A percentile compares a stretch with the other conserved stretches of the same genome.
phyloP scores from a whole-genome alignment of 2,888 invertebrate species.

The Parnassius mnemosyne region DNA sequence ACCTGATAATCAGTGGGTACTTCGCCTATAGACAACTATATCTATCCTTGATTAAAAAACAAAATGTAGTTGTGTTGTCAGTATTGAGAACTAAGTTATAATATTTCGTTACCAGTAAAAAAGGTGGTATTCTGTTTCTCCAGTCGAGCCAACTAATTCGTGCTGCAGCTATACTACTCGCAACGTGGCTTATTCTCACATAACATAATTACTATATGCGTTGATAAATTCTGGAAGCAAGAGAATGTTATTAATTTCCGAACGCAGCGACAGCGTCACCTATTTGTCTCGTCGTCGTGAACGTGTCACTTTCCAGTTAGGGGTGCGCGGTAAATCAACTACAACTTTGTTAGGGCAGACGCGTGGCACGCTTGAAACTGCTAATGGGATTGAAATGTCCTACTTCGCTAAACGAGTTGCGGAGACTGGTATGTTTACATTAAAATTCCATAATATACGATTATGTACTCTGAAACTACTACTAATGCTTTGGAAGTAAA shows the following conservation, averaged over 20 bases:
- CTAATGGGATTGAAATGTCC: constrained; percentile 52
- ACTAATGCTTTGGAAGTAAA: too few relatives aligned
- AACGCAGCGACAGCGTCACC: constrained; percentile 13
- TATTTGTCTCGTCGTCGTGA: constrained; percentile 17
- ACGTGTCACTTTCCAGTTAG: constrained; percentile 11
- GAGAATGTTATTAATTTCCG: constrained; percentile 13
- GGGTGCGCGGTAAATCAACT: constrained; percentile 17
- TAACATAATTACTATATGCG: neutral
- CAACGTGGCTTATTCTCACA: neutral
- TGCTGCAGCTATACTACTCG: too few relatives aligned
- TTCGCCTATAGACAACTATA: too few relatives aligned
- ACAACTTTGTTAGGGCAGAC: constrained; percentile 35
- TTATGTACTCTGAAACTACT: too few relatives aligned
- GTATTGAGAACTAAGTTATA: too few relatives aligned
- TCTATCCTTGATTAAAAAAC: too few relatives aligned
- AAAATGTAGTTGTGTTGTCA: too few relatives aligned
- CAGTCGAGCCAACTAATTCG: too few relatives aligned
- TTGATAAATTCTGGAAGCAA: constrained; percentile 6
- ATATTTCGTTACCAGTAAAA: too few relatives aligned
- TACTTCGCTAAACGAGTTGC: constrained; percentile 34
- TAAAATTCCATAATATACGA: neutral
- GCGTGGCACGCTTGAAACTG: constrained; percentile 30
- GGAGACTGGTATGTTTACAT: constrained; percentile 5
- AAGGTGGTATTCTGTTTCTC: too few relatives aligned
- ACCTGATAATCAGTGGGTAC: too few relatives aligned